Evolutionary conservation across 2,797 vertebrate species (phyloP), one percentile per base, ranked within the genome.

Genomic region (Mormyrops attenuatus): DNA sequence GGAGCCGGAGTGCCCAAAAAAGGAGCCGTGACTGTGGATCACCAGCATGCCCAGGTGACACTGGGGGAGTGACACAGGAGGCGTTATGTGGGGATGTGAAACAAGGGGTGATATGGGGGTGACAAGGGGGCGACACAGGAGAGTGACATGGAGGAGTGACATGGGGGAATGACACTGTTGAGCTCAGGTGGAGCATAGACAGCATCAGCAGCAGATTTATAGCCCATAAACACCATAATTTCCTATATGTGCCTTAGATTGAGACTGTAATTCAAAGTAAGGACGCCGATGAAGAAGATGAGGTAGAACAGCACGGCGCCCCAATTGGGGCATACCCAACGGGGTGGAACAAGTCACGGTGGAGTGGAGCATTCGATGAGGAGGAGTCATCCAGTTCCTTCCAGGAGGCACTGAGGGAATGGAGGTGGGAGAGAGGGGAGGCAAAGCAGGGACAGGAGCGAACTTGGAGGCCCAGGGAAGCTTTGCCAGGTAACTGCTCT

Each of bases 371-470:
- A 3, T 98, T 95, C 89, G 92, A 95, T 91, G 97, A 97, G 91
- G 95, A 96, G 53, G 93, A 95, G 90, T 97, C 98, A 47, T 93
- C 96, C 0, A 93, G 91, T 89, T 94, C 93, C 89, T 98, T 98
- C 93, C 97, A 96, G 92, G 95, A 97, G 85, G 97, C 93, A 87
- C 92, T 99, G 88, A 93, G 90, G 85, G 94, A 96, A 0, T 97
- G 97, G 97, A 97, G 96, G 92, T 92, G 88, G 84, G 88, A 90
- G 88, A 53, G 92, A 94, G 0, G 94, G 94, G 95, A 41, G 84
- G 26, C 5, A 3, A 2, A 88, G n/a, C 49, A 7, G 0, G 13
- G 88, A 82, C 57, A 34, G 4, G 63, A 90, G 7, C 7, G 84
- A 90, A n/a, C 89, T 1, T 88, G 82, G 53, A 89, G 0, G 69